Evolutionary conservation across 2,888 invertebrate genomes (phyloP).

Genomic region (Cotesia congregata): DNA sequence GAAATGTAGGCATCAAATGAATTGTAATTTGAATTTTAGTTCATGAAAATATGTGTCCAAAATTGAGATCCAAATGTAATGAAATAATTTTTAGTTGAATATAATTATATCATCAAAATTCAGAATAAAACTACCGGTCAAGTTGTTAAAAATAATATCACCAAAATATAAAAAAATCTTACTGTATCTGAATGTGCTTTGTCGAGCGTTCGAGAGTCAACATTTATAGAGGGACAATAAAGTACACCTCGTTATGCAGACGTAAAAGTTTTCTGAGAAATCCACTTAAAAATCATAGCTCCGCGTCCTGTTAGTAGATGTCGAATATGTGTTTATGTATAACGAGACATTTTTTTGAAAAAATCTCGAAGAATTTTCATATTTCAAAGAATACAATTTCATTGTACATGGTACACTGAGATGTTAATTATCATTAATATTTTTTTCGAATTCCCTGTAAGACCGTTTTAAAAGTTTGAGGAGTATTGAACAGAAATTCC

Average conservation of each 20-base stretch:
- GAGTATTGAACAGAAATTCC: not conserved
- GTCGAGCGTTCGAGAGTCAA: not conserved
- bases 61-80: too few relatives aligned
- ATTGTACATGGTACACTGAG: too few relatives aligned
- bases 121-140: too few relatives aligned
- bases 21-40: too few relatives aligned
- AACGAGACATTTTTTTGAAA: too few relatives aligned
- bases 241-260: not conserved
- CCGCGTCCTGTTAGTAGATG: slow-evolving; percentile 4
- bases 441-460: not conserved
- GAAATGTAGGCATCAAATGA: too few relatives aligned
- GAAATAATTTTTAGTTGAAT: too few relatives aligned
- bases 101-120: too few relatives aligned
- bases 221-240: slow-evolving; percentile 1
- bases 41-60: too few relatives aligned
- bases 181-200: not conserved
- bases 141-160: not conserved
- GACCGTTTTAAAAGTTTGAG: not conserved
- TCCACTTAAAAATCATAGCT: slow-evolving; percentile 22
- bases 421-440: not conserved
- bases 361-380: too few relatives aligned
- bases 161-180: not conserved
- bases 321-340: too few relatives aligned
- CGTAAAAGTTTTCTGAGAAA: slow-evolving; percentile 13
- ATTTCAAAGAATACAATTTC: too few relatives aligned